These are phyloP conservation scores for Zaprionus capensis DNA, from an alignment of 1,140 invertebrate species.

Conservation along the genomic window DNA sequence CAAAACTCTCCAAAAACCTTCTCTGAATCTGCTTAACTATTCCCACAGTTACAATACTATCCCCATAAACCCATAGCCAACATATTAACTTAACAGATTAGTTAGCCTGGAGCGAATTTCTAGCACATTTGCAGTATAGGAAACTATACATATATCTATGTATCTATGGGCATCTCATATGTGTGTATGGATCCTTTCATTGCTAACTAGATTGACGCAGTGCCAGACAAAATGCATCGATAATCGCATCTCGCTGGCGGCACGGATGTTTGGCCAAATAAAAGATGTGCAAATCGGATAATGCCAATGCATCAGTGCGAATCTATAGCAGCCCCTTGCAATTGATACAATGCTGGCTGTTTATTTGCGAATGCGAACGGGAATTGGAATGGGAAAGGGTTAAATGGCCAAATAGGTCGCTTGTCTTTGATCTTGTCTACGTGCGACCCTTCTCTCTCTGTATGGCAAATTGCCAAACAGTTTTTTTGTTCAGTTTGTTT, in stretches of 20 bases:
- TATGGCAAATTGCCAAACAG: slow-evolving; percentile 18
- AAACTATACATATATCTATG: not conserved
- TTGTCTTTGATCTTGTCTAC: slow-evolving; percentile 55
- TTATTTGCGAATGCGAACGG: slow-evolving; percentile 26
- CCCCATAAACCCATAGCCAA: not conserved
- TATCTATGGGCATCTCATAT: slow-evolving; percentile 12
- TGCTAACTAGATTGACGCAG: slow-evolving; percentile 40
- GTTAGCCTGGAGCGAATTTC: not conserved
- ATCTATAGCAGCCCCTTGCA: slow-evolving; percentile 22
- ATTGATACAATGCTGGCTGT: slow-evolving; percentile 53
- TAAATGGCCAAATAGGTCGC: slow-evolving; percentile 58
- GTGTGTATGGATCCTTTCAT: slow-evolving; percentile 35
- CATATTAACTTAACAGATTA: slow-evolving; percentile 1
- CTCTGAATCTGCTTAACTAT: not conserved
- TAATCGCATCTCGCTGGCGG: slow-evolving; percentile 39
- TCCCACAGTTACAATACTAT: not conserved
- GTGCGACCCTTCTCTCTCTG: slow-evolving; percentile 18
- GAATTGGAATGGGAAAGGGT: slow-evolving; percentile 53
- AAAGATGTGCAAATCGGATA: slow-evolving; percentile 68
- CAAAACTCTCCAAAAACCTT: not conserved
- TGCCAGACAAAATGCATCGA: slow-evolving; percentile 31
- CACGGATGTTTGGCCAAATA: slow-evolving; percentile 23
- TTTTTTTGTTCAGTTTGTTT: slow-evolving; percentile 31
- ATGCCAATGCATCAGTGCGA: slow-evolving; percentile 65
- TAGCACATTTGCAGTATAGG: not conserved